Conservation (phyloP, 1,140 invertebrate genomes). For the Zaprionus taronus region DNA sequence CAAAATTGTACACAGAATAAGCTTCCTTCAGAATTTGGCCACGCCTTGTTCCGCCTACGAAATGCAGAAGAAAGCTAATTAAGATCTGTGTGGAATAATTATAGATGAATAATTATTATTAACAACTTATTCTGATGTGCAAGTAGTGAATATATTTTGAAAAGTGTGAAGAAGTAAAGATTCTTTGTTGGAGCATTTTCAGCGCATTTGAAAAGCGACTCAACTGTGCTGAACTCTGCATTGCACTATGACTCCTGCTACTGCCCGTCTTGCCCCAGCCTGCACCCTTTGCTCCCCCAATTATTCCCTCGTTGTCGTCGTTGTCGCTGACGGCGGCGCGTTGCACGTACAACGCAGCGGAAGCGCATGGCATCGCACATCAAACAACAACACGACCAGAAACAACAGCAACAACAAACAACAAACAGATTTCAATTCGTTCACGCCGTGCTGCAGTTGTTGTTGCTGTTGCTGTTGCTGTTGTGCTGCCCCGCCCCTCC, state of each 20-base stretch:
- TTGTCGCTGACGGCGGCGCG: constrained; percentile 10
- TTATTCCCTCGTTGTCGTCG: neutral
- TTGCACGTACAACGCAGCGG: constrained; percentile 55
- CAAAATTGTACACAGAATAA: no score
- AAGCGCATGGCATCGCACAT: constrained; percentile 70
- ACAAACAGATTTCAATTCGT: constrained; percentile 77
- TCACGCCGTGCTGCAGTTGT: constrained; percentile 46
- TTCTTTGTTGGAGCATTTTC: neutral
- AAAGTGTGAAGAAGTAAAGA: no score
- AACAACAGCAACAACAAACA: constrained; percentile 40
- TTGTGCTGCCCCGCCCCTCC: constrained; percentile 13
- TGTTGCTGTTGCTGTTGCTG: constrained; percentile 36
- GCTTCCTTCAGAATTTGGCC: no score
- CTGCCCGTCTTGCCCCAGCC: no score
- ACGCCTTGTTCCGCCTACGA: no score
- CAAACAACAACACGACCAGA: constrained; percentile 68
- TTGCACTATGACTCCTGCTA: neutral
- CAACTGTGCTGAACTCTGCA: neutral
- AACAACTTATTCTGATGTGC: no score
- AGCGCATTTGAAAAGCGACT: neutral
- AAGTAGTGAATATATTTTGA: no score
- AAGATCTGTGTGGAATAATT: no score
- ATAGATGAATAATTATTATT: no score
- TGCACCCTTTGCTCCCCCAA: neutral
- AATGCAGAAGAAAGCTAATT: no score